Evolutionary conservation across 2,113 vertebrate species (phyloP).

Genomic region (Sinocyclocheilus grahami): DNA sequence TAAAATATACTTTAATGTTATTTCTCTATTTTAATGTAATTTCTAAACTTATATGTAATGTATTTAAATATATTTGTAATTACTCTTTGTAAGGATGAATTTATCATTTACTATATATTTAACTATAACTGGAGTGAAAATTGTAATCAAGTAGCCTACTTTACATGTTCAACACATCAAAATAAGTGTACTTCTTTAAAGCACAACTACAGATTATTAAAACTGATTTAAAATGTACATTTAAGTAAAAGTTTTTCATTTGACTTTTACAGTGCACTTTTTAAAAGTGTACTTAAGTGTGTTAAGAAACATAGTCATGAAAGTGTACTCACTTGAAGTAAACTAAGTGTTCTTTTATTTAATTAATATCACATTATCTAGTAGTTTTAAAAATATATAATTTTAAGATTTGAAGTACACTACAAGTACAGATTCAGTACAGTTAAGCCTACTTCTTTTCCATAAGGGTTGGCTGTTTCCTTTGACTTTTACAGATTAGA

Average conservation of each 20-base stretch:
- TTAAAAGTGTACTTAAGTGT: neutral
- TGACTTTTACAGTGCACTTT: neutral
- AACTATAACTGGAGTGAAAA: too few relatives aligned
- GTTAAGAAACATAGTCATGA: too few relatives aligned
- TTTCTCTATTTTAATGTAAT: neutral
- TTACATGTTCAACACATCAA: neutral
- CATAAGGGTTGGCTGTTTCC: neutral
- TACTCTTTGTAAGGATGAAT: neutral
- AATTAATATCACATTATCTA: neutral
- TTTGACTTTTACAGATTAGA: neutral
- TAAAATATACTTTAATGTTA: neutral
- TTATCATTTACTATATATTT: too few relatives aligned
- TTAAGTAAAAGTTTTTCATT: neutral
- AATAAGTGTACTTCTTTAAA: neutral
- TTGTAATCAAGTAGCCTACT: too few relatives aligned
- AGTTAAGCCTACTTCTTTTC: too few relatives aligned
- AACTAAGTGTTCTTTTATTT: neutral
- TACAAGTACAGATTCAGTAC: too few relatives aligned
- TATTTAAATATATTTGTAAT: neutral
- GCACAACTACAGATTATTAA: too few relatives aligned
- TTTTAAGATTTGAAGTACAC: too few relatives aligned
- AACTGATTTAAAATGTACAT: neutral
- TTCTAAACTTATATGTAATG: neutral
- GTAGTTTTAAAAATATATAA: neutral
- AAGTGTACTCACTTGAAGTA: neutral